Percentiles rank a stretch among this genome's conserved stretches.
Conservation (phyloP, 2,113 vertebrate species). For the Catharus bicknelli region DNA sequence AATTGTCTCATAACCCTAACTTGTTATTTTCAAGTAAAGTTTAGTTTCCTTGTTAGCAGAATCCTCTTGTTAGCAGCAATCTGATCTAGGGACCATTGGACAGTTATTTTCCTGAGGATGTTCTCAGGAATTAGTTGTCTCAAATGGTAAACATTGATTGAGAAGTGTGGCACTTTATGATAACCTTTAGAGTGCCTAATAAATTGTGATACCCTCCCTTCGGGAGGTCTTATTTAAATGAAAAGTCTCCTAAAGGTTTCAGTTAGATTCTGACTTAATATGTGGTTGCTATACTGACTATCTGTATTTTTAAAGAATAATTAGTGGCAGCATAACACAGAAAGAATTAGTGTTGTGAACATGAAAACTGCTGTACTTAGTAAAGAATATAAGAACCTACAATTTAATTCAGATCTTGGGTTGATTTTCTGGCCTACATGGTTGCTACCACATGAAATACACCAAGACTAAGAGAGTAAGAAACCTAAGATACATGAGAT, state of each 20-base stretch:
- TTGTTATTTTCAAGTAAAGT: neutral
- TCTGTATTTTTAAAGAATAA: neutral
- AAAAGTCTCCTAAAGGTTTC: neutral
- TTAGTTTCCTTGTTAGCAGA: neutral
- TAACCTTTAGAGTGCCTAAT: neutral
- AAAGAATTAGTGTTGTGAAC: neutral
- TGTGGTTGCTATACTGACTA: neutral
- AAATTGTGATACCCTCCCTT: neutral
- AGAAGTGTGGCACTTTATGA: neutral
- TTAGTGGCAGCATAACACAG: neutral
- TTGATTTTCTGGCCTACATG: neutral
- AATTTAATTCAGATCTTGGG: neutral
- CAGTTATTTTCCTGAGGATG: neutral
- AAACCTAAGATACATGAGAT: neutral
- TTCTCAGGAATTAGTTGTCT: neutral
- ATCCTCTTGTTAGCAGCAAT: neutral
- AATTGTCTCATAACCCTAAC: neutral
- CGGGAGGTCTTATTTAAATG: neutral
- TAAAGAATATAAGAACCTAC: neutral
- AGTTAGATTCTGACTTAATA: neutral
- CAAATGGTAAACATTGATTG: neutral
- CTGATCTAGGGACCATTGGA: neutral
- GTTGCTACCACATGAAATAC: neutral
- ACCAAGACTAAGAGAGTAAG: neutral
- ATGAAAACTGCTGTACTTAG: neutral